Percentiles rank a stretch among this genome's conserved stretches.
Conservation (phyloP, 2,888 invertebrate genomes). For the Campaea margaritaria region DNA sequence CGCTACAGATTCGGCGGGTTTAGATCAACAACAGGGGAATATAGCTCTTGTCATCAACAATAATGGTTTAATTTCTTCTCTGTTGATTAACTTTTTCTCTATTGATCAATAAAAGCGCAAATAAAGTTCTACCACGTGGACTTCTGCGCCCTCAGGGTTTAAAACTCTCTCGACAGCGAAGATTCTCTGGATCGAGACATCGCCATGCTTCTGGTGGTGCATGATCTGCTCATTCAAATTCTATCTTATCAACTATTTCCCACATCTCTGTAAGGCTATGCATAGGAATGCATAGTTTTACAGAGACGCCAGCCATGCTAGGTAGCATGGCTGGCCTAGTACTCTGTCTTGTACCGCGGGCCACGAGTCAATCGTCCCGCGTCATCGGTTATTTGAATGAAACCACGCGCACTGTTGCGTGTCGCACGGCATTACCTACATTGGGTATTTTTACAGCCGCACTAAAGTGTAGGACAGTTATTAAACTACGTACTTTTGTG, state of each 20-base stretch:
- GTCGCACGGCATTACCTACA: conserved; percentile 68
- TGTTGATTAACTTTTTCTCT: no score
- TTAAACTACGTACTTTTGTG: background rate
- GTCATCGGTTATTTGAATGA: conserved; percentile 80
- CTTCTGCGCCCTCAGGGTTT: background rate
- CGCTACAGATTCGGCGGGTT: no score
- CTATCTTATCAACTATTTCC: conserved; percentile 26
- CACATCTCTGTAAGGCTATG: conserved; percentile 4
- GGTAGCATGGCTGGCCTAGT: conserved; percentile 33
- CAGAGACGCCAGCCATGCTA: no score
- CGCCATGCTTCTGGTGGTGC: background rate
- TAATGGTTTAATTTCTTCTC: no score
- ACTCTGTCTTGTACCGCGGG: conserved; percentile 48
- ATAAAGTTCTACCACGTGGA: no score
- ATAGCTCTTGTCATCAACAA: no score
- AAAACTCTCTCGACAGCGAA: background rate
- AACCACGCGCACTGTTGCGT: conserved; percentile 69
- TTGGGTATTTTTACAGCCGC: conserved; percentile 53
- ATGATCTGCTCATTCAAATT: conserved; percentile 29
- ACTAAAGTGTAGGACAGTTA: conserved; percentile 40
- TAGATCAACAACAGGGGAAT: no score
- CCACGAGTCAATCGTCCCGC: conserved; percentile 69
- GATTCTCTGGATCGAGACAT: no score
- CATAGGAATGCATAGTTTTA: no score
- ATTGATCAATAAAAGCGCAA: no score